These are phyloP conservation scores for Oryzias celebensis DNA, from an alignment of 2,113 vertebrate species.

Conservation along the genomic window DNA sequence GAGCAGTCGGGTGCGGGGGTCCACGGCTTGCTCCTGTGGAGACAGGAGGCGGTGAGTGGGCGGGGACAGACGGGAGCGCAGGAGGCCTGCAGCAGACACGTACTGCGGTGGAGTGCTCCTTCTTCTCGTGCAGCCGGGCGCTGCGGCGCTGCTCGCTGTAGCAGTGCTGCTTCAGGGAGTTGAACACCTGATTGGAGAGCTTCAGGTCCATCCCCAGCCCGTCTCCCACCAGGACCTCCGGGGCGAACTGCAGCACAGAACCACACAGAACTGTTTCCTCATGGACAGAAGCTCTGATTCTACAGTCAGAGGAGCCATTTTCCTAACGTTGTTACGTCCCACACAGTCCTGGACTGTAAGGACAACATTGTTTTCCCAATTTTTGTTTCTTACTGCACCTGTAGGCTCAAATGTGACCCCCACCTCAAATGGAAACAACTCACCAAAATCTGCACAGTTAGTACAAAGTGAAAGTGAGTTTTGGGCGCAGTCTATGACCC, in stretches of 20 bases:
- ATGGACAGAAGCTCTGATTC: too few relatives aligned
- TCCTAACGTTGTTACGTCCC: too few relatives aligned
- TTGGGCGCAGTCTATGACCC: too few relatives aligned
- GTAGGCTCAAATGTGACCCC: too few relatives aligned
- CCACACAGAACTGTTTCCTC: too few relatives aligned
- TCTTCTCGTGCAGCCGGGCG: slow-evolving; percentile 93
- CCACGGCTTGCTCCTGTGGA: slow-evolving; percentile 93
- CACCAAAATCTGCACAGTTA: too few relatives aligned
- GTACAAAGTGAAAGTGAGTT: too few relatives aligned
- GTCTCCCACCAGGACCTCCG: slow-evolving; percentile 93
- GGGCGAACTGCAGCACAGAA: slow-evolving; percentile 83
- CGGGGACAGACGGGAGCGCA: not conserved
- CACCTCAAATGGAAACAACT: too few relatives aligned
- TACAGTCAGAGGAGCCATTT: too few relatives aligned
- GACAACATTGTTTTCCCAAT: too few relatives aligned
- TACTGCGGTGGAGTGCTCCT: slow-evolving; percentile 96
- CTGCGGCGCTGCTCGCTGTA: slow-evolving; percentile 91
- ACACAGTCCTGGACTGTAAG: too few relatives aligned
- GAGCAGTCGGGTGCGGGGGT: slow-evolving; percentile 93
- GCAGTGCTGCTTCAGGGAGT: slow-evolving; percentile 93
- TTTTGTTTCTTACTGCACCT: too few relatives aligned
- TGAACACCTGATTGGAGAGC: slow-evolving; percentile 95
- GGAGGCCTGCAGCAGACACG: slow-evolving; percentile 28
- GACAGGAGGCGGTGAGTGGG: not conserved
- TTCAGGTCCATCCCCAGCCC: slow-evolving; percentile 97